Evolutionary conservation across 2,888 invertebrate genomes (phyloP), one percentile per base, ranked within the genome.

Genomic region (Drosophila affinis): DNA sequence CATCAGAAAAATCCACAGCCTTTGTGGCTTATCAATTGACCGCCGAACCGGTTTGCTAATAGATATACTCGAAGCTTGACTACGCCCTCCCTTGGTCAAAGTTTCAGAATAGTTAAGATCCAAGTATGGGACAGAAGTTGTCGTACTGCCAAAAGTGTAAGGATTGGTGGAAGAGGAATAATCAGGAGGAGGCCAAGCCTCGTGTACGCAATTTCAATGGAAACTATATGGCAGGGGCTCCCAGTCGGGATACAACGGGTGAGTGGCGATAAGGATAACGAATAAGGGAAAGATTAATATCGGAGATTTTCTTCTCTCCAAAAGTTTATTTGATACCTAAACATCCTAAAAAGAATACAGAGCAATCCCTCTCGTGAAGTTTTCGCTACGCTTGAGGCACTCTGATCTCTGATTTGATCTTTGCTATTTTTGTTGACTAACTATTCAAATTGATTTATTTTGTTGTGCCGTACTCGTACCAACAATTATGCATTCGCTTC

Each of bases 401-500:
- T 39, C 3, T 44, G 54, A 21, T 21, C 27, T 21, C 14, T 18
- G 56, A 67, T 67, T 49, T 55, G 49, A 67, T 68, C 68, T 48
- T 29, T 52, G 14, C 14, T 44, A 12, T 2, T 67, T 34, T 44
- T 24, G 27, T 56, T 55, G 12, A 32, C 44, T 32, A 24, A 27
- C 32, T 12, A 54, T 65, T 21, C 10, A 64, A 64, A 63, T 58
- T 56, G 53, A 72, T 55, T 62, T 55, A 29, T 24, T 55, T 67
- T 45, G 39, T 54, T 24, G 12, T 39, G 39, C 39, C 7, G n/a
- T 39, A 39, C 39, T 39, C 39, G n/a, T 62, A 54, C 64, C 60
- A 52, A 61, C 77, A 62, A 82, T 72, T 70, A 64, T 70, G 76
- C 64, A 81, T 75, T 70, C 44, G 59, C 67, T 81, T 72, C 65